Conservation (phyloP, 2,113 vertebrate genomes). For the Tyto alba region DNA sequence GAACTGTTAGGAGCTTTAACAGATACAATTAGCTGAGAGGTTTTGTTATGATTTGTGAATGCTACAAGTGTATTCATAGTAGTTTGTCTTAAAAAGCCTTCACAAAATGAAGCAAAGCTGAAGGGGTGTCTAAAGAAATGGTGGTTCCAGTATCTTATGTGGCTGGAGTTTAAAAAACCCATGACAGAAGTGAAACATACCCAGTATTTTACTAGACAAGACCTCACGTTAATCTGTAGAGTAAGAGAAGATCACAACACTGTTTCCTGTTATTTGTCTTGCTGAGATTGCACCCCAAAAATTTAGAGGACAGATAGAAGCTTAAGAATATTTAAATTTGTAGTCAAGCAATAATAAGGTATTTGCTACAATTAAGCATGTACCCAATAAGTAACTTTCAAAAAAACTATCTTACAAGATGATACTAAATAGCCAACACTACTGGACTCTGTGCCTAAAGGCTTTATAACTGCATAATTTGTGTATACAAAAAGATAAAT, state of each 20-base stretch:
- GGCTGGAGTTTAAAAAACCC: neutral
- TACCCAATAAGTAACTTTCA: fast-evolving
- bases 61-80: neutral
- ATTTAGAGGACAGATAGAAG: neutral
- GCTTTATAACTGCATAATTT: neutral
- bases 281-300: neutral
- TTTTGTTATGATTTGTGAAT: neutral
- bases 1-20: neutral
- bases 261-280: neutral
- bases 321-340: neutral
- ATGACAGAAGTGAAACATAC: fast-evolving
- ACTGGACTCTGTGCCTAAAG: neutral
- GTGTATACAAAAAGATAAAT: neutral
- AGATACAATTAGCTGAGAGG: neutral
- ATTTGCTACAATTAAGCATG: neutral
- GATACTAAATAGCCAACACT: neutral
- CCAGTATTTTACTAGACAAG: neutral
- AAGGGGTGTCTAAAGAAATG: neutral
- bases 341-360: neutral
- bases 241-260: neutral
- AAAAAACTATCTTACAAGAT: neutral
- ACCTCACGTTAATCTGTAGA: neutral
- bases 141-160: neutral
- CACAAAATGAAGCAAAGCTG: neutral
- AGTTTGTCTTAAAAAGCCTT: neutral